phyloP scores from a whole-genome alignment of 2,888 invertebrate species.

The Spatulosminthurus flaviceps region DNA sequence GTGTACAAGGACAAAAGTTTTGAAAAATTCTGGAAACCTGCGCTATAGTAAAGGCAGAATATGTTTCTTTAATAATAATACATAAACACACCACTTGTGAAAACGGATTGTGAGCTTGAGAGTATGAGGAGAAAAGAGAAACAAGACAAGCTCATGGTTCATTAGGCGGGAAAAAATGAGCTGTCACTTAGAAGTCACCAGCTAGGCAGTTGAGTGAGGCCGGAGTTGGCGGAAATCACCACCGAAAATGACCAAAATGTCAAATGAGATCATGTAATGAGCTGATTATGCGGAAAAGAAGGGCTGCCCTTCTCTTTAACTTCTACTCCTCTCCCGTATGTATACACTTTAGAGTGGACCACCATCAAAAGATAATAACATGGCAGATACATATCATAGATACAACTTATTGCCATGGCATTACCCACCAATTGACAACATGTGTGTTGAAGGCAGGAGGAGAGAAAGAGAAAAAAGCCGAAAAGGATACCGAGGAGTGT shows the following conservation, averaged over 20 bases:
- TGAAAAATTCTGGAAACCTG: not conserved
- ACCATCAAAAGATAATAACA: not conserved
- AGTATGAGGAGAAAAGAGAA: constrained; percentile 27
- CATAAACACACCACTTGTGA: not conserved
- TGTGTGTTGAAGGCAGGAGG: constrained; percentile 6
- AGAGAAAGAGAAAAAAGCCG: not conserved
- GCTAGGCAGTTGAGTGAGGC: constrained; percentile 29
- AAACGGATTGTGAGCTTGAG: not conserved
- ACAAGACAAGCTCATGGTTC: constrained; percentile 52
- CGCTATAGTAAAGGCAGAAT: no score
- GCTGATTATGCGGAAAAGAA: constrained; percentile 56
- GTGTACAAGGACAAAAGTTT: constrained; percentile 35
- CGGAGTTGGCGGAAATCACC: constrained; percentile 49
- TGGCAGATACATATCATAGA: not conserved
- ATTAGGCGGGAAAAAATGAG: constrained; percentile 57
- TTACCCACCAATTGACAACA: not conserved
- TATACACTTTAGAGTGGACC: not conserved
- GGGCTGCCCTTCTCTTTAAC: constrained; percentile 20
- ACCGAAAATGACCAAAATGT: constrained; percentile 55
- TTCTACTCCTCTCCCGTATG: not conserved
- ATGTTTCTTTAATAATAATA: no score
- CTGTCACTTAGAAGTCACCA: constrained; percentile 53
- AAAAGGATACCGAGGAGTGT: not conserved
- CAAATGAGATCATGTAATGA: constrained; percentile 54
- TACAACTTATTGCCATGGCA: not conserved